A percentile compares a stretch with the other conserved stretches of the same genome.
These are phyloP conservation scores for Brachylomia viminalis DNA, from an alignment of 2,888 invertebrate genomes.

Conservation along the genomic window DNA sequence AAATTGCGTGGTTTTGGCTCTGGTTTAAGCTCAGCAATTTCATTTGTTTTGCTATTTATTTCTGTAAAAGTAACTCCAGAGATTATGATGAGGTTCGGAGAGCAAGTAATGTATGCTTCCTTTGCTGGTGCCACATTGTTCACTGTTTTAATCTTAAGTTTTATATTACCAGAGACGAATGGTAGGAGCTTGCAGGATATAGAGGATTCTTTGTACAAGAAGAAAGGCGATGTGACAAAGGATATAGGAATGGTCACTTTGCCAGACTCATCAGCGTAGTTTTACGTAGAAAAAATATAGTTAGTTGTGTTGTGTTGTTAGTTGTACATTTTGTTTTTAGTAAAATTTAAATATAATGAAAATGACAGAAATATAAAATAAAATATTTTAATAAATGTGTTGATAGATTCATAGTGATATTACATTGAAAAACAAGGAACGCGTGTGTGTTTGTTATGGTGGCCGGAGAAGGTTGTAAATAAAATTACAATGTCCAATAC, in stretches of 20 bases:
- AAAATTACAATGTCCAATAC: too few species aligned
- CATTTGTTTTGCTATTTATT: constrained; percentile 73
- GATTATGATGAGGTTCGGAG: constrained; percentile 71
- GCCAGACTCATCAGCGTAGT: constrained; percentile 18
- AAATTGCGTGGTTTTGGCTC: constrained; percentile 78
- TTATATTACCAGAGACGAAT: constrained; percentile 78
- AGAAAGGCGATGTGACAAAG: constrained; percentile 14
- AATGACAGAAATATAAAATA: too few species aligned
- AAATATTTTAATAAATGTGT: too few species aligned
- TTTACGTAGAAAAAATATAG: background rate
- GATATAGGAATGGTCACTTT: constrained; percentile 9
- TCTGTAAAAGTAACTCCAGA: constrained; percentile 76
- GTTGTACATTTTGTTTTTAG: too few species aligned
- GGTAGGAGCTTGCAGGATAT: constrained; percentile 93
- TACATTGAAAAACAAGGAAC: too few species aligned
- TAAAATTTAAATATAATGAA: too few species aligned
- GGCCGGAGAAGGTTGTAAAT: too few species aligned
- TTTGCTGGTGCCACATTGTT: constrained; percentile 71
- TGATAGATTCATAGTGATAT: too few species aligned
- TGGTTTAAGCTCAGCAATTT: constrained; percentile 73
- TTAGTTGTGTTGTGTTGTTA: background rate
- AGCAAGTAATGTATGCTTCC: constrained; percentile 68
- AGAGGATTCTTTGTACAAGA: constrained; percentile 84
- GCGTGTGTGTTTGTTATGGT: too few species aligned
- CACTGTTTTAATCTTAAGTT: constrained; percentile 67